Conservation (phyloP, 2,888 invertebrate genomes). For the Hyles lineata region DNA sequence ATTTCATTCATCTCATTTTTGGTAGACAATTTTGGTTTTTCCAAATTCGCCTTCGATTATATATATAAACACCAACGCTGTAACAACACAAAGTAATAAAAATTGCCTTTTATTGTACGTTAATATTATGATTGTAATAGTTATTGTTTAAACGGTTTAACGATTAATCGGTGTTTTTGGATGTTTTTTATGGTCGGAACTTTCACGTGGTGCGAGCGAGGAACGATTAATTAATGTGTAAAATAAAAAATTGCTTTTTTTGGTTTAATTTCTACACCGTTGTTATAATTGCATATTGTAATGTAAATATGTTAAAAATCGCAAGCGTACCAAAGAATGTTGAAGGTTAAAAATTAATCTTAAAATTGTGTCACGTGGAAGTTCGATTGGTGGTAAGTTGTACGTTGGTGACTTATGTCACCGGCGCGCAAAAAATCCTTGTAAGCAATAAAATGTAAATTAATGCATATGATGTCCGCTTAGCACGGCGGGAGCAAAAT, state of each 20-base stretch:
- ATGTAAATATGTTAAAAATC: slow-evolving; percentile 22
- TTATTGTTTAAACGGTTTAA: slow-evolving; percentile 24
- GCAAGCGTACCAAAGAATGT: slow-evolving; percentile 23
- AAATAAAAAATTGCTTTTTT: slow-evolving; percentile 12
- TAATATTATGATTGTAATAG: slow-evolving; percentile 25
- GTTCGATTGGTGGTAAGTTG: slow-evolving; percentile 7
- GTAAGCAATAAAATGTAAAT: slow-evolving; percentile 12
- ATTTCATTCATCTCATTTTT: slow-evolving; percentile 11
- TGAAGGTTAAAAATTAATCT: not conserved
- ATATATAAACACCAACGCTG: slow-evolving; percentile 22
- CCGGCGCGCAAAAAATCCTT: not conserved
- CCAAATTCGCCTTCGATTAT: slow-evolving; percentile 21
- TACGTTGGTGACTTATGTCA: not conserved
- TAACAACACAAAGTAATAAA: slow-evolving; percentile 36
- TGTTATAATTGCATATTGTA: slow-evolving; percentile 21
- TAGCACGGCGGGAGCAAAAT: slow-evolving; percentile 64
- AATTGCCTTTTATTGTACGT: slow-evolving; percentile 32
- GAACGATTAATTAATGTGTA: slow-evolving; percentile 12
- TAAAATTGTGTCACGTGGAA: slow-evolving; percentile 18
- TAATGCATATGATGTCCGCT: slow-evolving; percentile 47
- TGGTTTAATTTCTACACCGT: slow-evolving; percentile 24
- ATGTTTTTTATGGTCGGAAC: slow-evolving; percentile 20
- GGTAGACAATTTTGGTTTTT: slow-evolving; percentile 7
- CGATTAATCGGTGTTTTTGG: slow-evolving; percentile 24
- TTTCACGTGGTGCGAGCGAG: slow-evolving; percentile 5